phyloP scores from a whole-genome alignment of 2,797 vertebrate genomes.

The Rallus crepitans region DNA sequence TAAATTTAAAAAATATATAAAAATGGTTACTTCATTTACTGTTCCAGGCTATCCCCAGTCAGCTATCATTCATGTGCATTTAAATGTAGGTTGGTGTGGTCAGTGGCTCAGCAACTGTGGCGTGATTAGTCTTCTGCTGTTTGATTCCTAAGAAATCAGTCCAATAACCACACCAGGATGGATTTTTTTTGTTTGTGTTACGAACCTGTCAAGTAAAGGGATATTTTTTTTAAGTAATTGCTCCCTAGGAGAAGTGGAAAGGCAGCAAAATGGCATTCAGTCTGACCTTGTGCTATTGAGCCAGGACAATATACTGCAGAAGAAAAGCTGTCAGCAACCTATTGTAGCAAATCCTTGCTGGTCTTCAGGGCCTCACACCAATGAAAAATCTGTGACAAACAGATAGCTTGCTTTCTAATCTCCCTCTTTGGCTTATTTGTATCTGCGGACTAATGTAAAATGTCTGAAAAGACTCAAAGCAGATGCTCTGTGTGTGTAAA shows the following conservation, averaged over 20 bases:
- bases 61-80: neutral
- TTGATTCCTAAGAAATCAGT: constrained; percentile 10
- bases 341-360: constrained; percentile 13
- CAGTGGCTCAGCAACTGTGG: neutral
- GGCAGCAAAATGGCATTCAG: constrained; percentile 8
- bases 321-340: constrained; percentile 38
- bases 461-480: neutral
- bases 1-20: neutral
- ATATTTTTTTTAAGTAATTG: constrained; percentile 60
- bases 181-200: constrained; percentile 50
- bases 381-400: constrained; percentile 39
- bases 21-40: neutral
- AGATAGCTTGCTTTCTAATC: constrained; percentile 21
- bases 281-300: constrained; percentile 62
- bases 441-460: neutral
- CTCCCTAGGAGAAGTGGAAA: constrained; percentile 15
- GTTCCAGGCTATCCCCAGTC: neutral
- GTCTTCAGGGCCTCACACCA: constrained; percentile 8
- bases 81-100: neutral
- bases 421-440: constrained; percentile 6
- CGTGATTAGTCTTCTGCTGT: neutral
- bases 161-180: constrained; percentile 4
- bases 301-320: constrained; percentile 11
- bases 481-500: neutral
- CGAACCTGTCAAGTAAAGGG: constrained; percentile 37